Evolutionary conservation across 2,797 vertebrate genomes (phyloP).

Genomic region (Holocentrus rufus): DNA sequence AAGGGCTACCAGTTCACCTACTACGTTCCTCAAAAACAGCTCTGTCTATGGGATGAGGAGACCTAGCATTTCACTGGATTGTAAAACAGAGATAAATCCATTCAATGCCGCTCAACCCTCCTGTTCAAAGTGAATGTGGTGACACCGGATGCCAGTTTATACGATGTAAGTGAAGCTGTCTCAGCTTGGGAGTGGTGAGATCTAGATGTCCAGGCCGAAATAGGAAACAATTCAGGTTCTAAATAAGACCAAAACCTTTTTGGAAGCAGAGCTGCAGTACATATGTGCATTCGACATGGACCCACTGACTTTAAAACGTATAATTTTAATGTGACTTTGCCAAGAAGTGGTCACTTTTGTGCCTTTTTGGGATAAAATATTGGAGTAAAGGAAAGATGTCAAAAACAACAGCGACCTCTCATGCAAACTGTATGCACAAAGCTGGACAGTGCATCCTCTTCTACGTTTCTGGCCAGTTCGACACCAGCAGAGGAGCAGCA

Average conservation of each 20-base stretch:
- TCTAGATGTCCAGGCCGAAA: conserved; percentile 50
- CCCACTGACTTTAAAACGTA: conserved; percentile 14
- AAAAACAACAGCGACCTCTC: conserved; percentile 57
- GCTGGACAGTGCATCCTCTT: conserved; percentile 31
- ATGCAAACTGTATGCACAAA: conserved; percentile 49
- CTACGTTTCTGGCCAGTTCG: conserved; percentile 34
- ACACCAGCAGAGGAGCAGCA: conserved; percentile 42
- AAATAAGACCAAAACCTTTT: conserved; percentile 65
- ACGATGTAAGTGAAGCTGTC: conserved; percentile 51
- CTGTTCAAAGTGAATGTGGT: conserved; percentile 44
- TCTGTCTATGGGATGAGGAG: conserved; percentile 96
- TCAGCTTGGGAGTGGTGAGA: conserved; percentile 49
- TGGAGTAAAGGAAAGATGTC: conserved; percentile 42
- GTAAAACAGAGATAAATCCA: conserved; percentile 12
- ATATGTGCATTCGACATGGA: conserved; percentile 6
- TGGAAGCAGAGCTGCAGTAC: conserved; percentile 29
- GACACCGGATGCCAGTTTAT: conserved; percentile 52
- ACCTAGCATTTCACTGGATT: conserved; percentile 78
- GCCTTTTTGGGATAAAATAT: conserved; percentile 50
- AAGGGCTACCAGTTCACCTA: conserved; percentile 93
- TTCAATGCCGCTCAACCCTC: conserved; percentile 37
- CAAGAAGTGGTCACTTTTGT: conserved; percentile 55
- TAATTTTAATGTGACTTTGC: conserved; percentile 36
- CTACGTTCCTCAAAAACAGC: conserved; percentile 91
- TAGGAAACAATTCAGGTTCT: conserved; percentile 54